Percentiles rank a stretch among this genome's conserved stretches.
Evolutionary conservation across 2,113 vertebrate species (phyloP).

Genomic region (Podiceps cristatus): DNA sequence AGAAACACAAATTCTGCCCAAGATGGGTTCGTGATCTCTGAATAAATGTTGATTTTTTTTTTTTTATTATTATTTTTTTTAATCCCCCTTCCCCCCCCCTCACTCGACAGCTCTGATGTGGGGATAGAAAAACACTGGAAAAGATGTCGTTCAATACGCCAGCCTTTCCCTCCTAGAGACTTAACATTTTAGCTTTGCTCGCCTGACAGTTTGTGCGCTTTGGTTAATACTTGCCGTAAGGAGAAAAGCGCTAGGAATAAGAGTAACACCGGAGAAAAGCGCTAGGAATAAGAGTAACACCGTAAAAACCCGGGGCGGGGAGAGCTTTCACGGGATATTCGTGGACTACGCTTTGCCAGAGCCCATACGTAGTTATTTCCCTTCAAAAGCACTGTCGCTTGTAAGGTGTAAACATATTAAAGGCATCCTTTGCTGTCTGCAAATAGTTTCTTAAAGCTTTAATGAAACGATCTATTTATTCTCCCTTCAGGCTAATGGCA

Average conservation of each 20-base stretch:
- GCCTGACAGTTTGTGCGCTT: neutral
- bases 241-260: neutral
- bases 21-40: neutral
- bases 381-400: neutral
- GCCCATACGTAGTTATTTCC: neutral
- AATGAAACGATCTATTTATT: neutral
- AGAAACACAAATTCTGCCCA: neutral
- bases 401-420: neutral
- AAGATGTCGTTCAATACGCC: neutral
- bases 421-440: neutral
- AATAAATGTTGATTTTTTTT: neutral
- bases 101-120: neutral
- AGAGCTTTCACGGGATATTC: neutral
- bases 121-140: neutral
- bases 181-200: neutral
- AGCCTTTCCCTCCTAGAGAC: neutral
- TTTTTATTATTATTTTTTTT: too few relatives aligned
- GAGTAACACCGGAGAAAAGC: neutral
- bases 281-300: neutral
- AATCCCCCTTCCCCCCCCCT: too few relatives aligned
- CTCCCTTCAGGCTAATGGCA: constrained; percentile 80
- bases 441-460: neutral
- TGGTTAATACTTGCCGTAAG: neutral
- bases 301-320: neutral
- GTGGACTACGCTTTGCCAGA: neutral